Evolutionary conservation across 2,113 vertebrate genomes (phyloP).

Genomic region (Oncorhynchus clarkii): DNA sequence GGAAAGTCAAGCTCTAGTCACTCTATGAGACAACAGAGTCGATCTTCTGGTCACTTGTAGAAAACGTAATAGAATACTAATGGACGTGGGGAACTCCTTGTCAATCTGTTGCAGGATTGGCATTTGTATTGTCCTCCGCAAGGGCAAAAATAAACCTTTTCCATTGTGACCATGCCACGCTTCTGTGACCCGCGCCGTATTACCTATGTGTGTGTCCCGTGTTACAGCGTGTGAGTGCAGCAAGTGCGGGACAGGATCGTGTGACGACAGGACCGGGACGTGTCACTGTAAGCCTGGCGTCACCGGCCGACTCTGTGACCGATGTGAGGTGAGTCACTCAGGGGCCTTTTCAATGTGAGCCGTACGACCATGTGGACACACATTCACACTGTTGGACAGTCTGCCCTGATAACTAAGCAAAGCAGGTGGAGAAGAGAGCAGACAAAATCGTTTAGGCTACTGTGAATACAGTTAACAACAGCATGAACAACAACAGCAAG

Average conservation of each 20-base stretch:
- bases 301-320: conserved; percentile 74
- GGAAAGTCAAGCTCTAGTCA: background rate
- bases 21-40: too few species aligned
- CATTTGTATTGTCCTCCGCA: conserved; percentile 12
- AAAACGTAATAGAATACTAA: too few species aligned
- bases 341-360: background rate
- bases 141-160: conserved; percentile 44
- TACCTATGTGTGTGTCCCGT: background rate
- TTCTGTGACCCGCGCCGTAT: too few species aligned
- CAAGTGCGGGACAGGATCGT: conserved; percentile 77
- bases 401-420: background rate
- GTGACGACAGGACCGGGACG: conserved; percentile 76
- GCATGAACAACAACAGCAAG: too few species aligned
- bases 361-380: background rate
- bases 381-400: background rate
- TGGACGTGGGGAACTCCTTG: background rate
- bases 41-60: too few species aligned
- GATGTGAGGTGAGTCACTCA: conserved; percentile 73
- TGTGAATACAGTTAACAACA: too few species aligned
- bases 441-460: background rate
- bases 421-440: background rate
- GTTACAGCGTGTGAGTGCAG: conserved; percentile 73
- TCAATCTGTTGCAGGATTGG: background rate
- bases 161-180: background rate
- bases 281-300: conserved; percentile 82